Percentiles rank a stretch among this genome's conserved stretches.
phyloP scores from a whole-genome alignment of 2,888 invertebrate genomes.

The Neria commutata region DNA sequence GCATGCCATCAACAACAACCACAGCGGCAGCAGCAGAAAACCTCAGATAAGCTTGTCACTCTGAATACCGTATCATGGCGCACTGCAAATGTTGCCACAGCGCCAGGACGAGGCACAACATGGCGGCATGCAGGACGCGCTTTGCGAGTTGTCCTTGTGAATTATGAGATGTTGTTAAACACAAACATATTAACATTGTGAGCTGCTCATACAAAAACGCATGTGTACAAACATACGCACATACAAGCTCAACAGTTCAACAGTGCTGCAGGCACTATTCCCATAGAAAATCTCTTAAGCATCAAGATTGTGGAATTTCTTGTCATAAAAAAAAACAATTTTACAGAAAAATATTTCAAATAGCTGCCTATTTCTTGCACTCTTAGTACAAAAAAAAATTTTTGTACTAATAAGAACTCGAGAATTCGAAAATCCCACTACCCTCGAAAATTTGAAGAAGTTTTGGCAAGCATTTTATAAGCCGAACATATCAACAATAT shows the following conservation, averaged over 20 bases:
- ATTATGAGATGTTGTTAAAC: conserved; percentile 43
- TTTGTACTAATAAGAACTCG: no score
- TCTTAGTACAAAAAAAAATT: no score
- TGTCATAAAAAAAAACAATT: no score
- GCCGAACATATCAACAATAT: no score
- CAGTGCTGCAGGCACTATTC: neutral
- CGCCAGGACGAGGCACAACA: neutral
- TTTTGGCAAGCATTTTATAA: no score
- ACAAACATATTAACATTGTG: neutral
- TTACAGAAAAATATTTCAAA: no score
- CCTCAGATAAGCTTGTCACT: conserved; percentile 54
- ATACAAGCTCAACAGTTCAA: conserved; percentile 2
- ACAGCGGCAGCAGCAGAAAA: conserved; percentile 33
- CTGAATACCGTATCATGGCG: conserved; percentile 57
- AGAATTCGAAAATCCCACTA: no score
- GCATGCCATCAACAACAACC: conserved; percentile 27
- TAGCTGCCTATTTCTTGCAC: no score
- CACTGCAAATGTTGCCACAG: conserved; percentile 49
- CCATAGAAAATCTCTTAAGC: no score
- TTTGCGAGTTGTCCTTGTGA: conserved; percentile 43
- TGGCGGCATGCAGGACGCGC: conserved; percentile 15
- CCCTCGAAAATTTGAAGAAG: no score
- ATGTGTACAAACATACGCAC: neutral
- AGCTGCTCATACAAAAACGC: neutral
- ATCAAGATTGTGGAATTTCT: no score